These are phyloP conservation scores for Rhizoglyphus robini DNA, from an alignment of 1,140 invertebrate genomes.

Conservation along the genomic window DNA sequence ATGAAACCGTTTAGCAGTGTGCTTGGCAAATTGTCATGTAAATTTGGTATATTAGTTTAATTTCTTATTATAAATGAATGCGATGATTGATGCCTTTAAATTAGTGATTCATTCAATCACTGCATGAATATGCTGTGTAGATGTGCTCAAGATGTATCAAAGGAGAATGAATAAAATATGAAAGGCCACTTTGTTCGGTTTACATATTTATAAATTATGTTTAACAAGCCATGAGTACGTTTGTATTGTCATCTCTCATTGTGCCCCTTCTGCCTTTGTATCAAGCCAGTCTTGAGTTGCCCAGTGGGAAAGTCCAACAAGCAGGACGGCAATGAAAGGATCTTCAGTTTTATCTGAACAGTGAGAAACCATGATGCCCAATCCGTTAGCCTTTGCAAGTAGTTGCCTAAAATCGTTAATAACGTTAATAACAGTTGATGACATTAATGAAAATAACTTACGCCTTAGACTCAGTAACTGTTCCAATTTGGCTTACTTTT, in stretches of 20 bases:
- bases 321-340: slow-evolving; percentile 94
- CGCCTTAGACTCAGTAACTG: slow-evolving; percentile 91
- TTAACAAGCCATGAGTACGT: slow-evolving; percentile 16
- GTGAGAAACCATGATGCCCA: slow-evolving; percentile 98
- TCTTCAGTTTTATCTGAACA: slow-evolving; percentile 97
- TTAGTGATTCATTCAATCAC: not conserved
- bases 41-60: not conserved
- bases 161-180: slow-evolving; percentile 13
- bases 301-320: slow-evolving; percentile 92
- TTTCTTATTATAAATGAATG: not conserved
- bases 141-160: too few relatives aligned
- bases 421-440: too few relatives aligned
- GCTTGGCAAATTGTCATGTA: not conserved
- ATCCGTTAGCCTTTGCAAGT: slow-evolving; percentile 80
- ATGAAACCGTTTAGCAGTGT: too few relatives aligned
- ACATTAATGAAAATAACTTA: slow-evolving; percentile 29
- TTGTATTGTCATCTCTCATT: slow-evolving; percentile 10
- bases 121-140: not conserved
- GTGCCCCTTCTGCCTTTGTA: slow-evolving; percentile 31
- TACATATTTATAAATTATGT: slow-evolving; percentile 16
- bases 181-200: not conserved
- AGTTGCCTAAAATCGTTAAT: slow-evolving; percentile 51
- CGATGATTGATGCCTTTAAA: not conserved
- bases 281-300: slow-evolving; percentile 97
- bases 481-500: slow-evolving; percentile 98